phyloP scores from a whole-genome alignment of 1,140 invertebrate genomes.

The Tetramorium simillimum region DNA sequence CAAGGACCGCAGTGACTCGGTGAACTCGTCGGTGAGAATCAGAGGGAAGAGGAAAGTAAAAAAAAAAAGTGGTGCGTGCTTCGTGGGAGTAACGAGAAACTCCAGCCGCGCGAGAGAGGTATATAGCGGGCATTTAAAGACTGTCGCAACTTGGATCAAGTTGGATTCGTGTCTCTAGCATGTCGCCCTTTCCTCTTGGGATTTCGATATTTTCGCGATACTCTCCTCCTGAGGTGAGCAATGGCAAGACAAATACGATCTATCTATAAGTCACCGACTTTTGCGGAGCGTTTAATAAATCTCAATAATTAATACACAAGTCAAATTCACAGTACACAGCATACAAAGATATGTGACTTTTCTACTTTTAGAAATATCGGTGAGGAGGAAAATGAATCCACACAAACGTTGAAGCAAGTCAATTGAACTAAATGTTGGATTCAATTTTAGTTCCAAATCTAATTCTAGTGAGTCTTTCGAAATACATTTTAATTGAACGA shows the following conservation, averaged over 20 bases:
- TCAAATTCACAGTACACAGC: background rate
- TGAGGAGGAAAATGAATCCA: background rate
- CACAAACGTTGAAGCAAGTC: too few relatives aligned
- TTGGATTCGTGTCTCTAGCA: slow-evolving; percentile 40
- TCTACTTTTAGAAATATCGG: background rate
- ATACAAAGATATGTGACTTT: background rate
- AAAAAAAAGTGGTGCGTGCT: slow-evolving; percentile 50
- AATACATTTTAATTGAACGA: slow-evolving; percentile 11
- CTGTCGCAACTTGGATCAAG: slow-evolving; percentile 10
- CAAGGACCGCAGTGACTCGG: slow-evolving; percentile 55
- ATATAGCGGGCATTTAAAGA: slow-evolving; percentile 37
- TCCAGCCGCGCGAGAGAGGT: background rate
- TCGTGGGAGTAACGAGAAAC: slow-evolving; percentile 20
- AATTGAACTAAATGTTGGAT: background rate
- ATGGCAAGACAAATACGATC: background rate
- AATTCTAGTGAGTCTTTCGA: background rate
- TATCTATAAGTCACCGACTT: background rate
- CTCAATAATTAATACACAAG: background rate
- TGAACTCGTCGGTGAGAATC: slow-evolving; percentile 44
- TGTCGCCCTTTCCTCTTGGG: slow-evolving; percentile 21
- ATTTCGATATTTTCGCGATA: slow-evolving; percentile 24
- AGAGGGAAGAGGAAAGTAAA: background rate
- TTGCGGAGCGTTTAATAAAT: slow-evolving; percentile 1
- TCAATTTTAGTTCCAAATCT: background rate
- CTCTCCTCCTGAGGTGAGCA: slow-evolving; percentile 35